Evolutionary conservation across 1,140 invertebrate species (phyloP).

Genomic region (Cydia fagiglandana): DNA sequence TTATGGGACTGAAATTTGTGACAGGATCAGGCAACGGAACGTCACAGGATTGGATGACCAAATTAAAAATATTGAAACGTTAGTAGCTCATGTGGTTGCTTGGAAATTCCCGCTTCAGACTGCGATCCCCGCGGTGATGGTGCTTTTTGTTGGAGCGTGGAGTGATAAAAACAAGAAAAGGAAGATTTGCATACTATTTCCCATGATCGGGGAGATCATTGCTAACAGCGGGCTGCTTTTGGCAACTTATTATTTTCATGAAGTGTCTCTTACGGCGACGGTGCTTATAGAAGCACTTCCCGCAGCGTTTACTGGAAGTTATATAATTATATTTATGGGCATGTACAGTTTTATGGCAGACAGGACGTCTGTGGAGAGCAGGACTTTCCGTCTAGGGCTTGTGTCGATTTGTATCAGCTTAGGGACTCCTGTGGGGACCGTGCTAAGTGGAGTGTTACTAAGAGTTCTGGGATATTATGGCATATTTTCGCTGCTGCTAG

Average conservation of each 20-base stretch:
- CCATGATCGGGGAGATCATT: slow-evolving; percentile 81
- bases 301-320: slow-evolving; percentile 79
- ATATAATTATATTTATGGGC: slow-evolving; percentile 82
- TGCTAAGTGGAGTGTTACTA: slow-evolving; percentile 66
- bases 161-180: slow-evolving; percentile 83
- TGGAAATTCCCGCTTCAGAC: slow-evolving; percentile 77
- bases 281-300: slow-evolving; percentile 80
- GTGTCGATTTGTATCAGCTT: slow-evolving; percentile 76
- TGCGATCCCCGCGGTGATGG: slow-evolving; percentile 81
- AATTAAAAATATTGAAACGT: slow-evolving; percentile 79
- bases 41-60: slow-evolving; percentile 70
- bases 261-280: slow-evolving; percentile 78
- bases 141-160: slow-evolving; percentile 83
- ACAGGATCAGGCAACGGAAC: slow-evolving; percentile 77
- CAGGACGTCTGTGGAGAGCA: slow-evolving; percentile 80
- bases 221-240: slow-evolving; percentile 69
- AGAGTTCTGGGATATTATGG: slow-evolving; percentile 67
- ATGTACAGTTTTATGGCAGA: slow-evolving; percentile 82
- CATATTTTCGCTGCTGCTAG: slow-evolving; percentile 64
- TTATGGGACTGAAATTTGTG: slow-evolving; percentile 80
- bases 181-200: slow-evolving; percentile 83
- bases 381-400: slow-evolving; percentile 80
- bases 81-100: slow-evolving; percentile 80
- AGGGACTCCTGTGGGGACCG: slow-evolving; percentile 72
- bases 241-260: slow-evolving; percentile 73